Evolutionary conservation across 2,888 invertebrate species (phyloP).

Genomic region (Dryomyza anilis): DNA sequence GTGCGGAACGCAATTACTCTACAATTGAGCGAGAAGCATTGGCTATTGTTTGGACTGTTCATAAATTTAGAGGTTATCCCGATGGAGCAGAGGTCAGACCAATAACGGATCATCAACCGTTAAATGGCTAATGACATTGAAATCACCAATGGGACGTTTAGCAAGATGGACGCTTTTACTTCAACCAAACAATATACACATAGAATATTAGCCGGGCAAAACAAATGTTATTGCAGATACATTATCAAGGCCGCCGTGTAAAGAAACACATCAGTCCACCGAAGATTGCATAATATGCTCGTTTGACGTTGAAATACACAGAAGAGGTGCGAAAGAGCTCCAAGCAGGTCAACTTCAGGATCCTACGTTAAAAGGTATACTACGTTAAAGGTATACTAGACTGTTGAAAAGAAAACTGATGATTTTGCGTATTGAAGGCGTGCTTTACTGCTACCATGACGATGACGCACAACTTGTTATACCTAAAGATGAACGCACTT

Average conservation of each 20-base stretch:
- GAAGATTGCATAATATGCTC: constrained; percentile 9
- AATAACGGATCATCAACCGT: constrained; percentile 56
- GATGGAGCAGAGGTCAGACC: no score
- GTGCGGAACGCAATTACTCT: neutral
- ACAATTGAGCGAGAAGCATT: neutral
- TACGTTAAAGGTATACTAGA: no score
- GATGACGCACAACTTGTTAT: constrained; percentile 10
- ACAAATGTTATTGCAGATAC: constrained; percentile 43
- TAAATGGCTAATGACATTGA: constrained; percentile 60
- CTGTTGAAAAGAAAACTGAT: constrained; percentile 6
- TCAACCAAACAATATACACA: constrained; percentile 52
- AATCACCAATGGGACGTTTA: no score
- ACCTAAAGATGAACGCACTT: no score
- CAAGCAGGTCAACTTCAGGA: constrained; percentile 17
- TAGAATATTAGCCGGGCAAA: constrained; percentile 55
- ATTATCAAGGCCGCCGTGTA: constrained; percentile 29
- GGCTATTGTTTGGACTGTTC: neutral
- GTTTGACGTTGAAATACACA: constrained; percentile 24
- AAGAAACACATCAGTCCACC: neutral
- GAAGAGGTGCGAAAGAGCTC: constrained; percentile 4
- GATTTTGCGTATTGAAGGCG: constrained; percentile 22
- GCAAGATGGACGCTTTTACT: constrained; percentile 55
- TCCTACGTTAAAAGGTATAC: constrained; percentile 14
- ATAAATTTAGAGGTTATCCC: no score
- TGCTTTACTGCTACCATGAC: constrained; percentile 24